Percentiles rank a stretch among this genome's conserved stretches.
phyloP scores from a whole-genome alignment of 1,140 invertebrate species.

The Formica exsecta region DNA sequence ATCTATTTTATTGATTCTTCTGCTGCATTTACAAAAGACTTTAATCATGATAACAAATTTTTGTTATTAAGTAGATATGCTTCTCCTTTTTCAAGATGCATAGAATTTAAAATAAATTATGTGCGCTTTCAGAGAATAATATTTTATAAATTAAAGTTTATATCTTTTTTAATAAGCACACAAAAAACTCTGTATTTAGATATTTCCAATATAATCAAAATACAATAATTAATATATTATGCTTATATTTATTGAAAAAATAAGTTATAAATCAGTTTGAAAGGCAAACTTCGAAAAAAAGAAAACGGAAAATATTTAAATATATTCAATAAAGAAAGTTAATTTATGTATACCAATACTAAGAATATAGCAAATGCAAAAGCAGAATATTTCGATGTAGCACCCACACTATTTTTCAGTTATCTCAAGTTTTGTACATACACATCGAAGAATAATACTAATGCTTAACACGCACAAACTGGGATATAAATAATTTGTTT shows the following conservation, averaged over 20 bases:
- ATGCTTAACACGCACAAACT: background rate
- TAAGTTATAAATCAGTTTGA: background rate
- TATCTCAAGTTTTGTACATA: background rate
- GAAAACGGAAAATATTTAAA: background rate
- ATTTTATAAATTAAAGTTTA: background rate
- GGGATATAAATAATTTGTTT: constrained; percentile 18
- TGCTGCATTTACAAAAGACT: background rate
- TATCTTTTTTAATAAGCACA: background rate
- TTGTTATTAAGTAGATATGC: background rate
- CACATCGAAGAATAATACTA: background rate
- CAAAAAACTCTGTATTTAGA: too few relatives aligned
- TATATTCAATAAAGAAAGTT: constrained; percentile 7
- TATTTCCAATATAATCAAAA: too few relatives aligned
- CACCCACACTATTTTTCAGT: background rate
- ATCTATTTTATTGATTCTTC: constrained; percentile 1
- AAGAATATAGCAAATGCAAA: background rate
- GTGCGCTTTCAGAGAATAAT: background rate
- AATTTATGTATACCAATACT: background rate
- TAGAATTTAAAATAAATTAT: background rate
- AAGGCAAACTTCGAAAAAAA: background rate
- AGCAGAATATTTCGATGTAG: too few relatives aligned
- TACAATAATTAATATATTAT: background rate
- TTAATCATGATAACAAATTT: background rate
- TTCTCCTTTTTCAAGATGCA: background rate
- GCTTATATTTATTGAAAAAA: background rate